phyloP scores from a whole-genome alignment of 2,113 vertebrate species.

The Alligator sinensis region DNA sequence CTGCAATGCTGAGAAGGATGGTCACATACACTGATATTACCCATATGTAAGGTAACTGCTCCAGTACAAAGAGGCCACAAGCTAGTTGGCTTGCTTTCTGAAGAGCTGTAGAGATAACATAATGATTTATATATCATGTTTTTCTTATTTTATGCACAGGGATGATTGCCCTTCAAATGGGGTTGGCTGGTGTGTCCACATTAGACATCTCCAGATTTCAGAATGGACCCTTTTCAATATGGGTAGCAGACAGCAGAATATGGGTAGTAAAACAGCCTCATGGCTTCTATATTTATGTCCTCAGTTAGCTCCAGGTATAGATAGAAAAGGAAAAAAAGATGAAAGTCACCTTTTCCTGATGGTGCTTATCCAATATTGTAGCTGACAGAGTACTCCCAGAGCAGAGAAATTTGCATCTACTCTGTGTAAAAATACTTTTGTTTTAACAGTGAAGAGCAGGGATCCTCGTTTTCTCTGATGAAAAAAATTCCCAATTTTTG shows the following conservation, averaged over 20 bases:
- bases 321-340: background rate
- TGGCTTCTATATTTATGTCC: background rate
- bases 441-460: too few species aligned
- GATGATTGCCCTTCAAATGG: background rate
- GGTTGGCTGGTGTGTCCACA: background rate
- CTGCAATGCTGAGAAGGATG: background rate
- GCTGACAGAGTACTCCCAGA: too few species aligned
- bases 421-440: too few species aligned
- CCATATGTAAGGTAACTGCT: background rate
- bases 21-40: background rate
- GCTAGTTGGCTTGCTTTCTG: conserved; percentile 22
- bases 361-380: too few species aligned
- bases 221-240: background rate
- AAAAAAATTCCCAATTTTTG: too few species aligned
- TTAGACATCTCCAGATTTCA: conserved; percentile 10
- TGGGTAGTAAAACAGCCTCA: conserved; percentile 7
- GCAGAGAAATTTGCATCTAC: too few species aligned
- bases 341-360: fast-evolving
- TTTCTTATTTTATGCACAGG: conserved; percentile 39
- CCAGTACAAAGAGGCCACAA: conserved; percentile 35
- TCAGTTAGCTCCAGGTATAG: background rate
- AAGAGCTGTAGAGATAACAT: background rate
- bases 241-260: background rate
- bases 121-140: conserved; percentile 16
- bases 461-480: too few species aligned